Percentiles rank a stretch among this genome's conserved stretches.
Conservation (phyloP, 2,888 invertebrate species). For the Smittia sp. region DNA sequence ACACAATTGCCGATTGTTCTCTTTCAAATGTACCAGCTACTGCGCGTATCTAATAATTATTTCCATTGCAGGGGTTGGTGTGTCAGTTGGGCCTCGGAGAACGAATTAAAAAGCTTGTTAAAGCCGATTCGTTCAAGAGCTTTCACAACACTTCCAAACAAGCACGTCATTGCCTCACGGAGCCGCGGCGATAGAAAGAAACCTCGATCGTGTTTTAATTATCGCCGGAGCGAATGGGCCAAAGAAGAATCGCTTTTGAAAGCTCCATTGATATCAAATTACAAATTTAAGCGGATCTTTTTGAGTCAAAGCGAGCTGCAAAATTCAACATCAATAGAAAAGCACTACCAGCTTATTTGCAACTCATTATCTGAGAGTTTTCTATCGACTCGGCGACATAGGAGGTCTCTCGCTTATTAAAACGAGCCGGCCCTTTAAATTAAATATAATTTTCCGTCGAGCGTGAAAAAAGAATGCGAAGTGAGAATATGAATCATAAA, state of each 20-base stretch:
- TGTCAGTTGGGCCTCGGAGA: too few species aligned
- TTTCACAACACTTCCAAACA: too few species aligned
- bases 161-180: neutral
- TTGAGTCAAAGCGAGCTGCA: constrained; percentile 28
- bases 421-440: constrained; percentile 39
- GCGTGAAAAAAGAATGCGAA: constrained; percentile 17
- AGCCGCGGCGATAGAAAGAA: neutral
- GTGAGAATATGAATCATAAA: constrained; percentile 38
- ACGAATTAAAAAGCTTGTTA: too few species aligned
- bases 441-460: constrained; percentile 34
- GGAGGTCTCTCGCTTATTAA: constrained; percentile 31
- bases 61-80: neutral
- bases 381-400: constrained; percentile 33
- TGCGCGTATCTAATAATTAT: constrained; percentile 37
- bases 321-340: constrained; percentile 38
- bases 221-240: neutral
- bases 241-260: constrained; percentile 6
- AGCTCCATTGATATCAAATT: constrained; percentile 39
- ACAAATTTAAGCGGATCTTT: constrained; percentile 40
- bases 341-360: constrained; percentile 39
- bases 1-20: constrained; percentile 10
- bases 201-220: constrained; percentile 38
- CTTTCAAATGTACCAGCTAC: constrained; percentile 29
- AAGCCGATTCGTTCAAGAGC: too few species aligned
- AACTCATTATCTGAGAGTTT: constrained; percentile 30